A percentile compares a stretch with the other conserved stretches of the same genome.
These are phyloP conservation scores for Conus betulinus DNA, from an alignment of 1,140 invertebrate species.

Conservation along the genomic window DNA sequence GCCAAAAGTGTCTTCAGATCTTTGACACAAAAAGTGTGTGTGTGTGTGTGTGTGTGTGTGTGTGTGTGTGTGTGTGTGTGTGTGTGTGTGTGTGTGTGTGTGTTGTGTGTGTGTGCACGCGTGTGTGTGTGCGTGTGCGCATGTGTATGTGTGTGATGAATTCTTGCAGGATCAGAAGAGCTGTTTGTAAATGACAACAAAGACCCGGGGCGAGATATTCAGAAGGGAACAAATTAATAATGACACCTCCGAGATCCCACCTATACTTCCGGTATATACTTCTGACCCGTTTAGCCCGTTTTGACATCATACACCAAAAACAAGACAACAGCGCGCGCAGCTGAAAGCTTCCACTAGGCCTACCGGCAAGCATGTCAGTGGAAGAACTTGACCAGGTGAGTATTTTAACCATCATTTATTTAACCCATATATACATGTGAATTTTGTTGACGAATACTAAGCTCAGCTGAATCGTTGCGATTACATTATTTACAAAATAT, in stretches of 20 bases:
- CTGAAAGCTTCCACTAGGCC: neutral
- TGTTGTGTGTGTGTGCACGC: too few relatives aligned
- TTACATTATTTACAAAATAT: too few relatives aligned
- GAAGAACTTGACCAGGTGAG: conserved; percentile 29
- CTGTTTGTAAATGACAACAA: too few relatives aligned
- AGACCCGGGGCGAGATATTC: neutral
- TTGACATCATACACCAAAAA: neutral
- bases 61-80: too few relatives aligned
- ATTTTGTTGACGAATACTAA: too few relatives aligned
- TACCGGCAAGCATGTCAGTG: conserved; percentile 8
- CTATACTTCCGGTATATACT: neutral
- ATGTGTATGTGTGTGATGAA: neutral
- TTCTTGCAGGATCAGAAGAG: neutral
- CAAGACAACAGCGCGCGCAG: neutral
- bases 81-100: too few relatives aligned
- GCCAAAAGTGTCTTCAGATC: too few relatives aligned
- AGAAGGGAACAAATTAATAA: neutral
- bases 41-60: too few relatives aligned
- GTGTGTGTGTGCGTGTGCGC: too few relatives aligned
- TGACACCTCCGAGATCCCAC: neutral
- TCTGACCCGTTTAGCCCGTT: neutral
- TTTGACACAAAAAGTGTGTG: too few relatives aligned
- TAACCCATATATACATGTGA: too few relatives aligned
- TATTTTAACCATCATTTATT: neutral
- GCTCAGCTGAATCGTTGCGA: too few relatives aligned